Conservation (phyloP, 2,113 vertebrate species). For the Agelaius tricolor region DNA sequence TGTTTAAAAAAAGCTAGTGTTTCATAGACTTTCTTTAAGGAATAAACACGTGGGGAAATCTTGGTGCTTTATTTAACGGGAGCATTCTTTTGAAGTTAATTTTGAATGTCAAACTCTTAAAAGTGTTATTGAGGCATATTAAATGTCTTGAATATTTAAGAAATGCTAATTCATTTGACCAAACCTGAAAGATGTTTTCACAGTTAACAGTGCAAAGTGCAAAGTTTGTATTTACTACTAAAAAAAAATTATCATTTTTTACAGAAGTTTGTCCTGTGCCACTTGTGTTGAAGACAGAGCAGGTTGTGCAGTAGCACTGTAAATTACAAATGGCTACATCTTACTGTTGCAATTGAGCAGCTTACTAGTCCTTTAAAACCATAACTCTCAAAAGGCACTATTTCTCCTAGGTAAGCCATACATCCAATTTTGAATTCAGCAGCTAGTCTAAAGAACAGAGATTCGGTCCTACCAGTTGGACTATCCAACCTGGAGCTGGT, state of each 20-base stretch:
- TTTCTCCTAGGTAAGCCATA: not conserved
- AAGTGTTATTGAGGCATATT: slow-evolving; percentile 18
- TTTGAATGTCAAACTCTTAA: not conserved
- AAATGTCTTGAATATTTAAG: slow-evolving; percentile 1
- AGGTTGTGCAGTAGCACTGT: not conserved
- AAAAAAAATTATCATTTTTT: not conserved
- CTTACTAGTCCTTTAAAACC: not conserved
- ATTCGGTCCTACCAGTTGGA: not conserved
- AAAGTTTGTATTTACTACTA: not conserved
- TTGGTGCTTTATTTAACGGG: slow-evolving; percentile 13
- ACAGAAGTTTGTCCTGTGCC: not conserved
- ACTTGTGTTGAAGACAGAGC: not conserved
- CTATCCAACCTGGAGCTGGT: not conserved
- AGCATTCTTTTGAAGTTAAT: not conserved
- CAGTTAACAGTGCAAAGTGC: not conserved
- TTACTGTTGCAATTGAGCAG: not conserved
- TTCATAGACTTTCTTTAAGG: slow-evolving; percentile 46
- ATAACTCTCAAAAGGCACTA: not conserved
- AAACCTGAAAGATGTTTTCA: not conserved
- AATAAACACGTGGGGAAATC: slow-evolving; percentile 22
- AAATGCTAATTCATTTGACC: not conserved
- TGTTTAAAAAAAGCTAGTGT: slow-evolving; percentile 1
- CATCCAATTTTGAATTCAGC: not conserved
- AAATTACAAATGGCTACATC: not conserved
- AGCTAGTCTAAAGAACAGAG: not conserved